These are phyloP conservation scores for Drosophila auraria DNA, from an alignment of 1,140 invertebrate species.

Conservation along the genomic window DNA sequence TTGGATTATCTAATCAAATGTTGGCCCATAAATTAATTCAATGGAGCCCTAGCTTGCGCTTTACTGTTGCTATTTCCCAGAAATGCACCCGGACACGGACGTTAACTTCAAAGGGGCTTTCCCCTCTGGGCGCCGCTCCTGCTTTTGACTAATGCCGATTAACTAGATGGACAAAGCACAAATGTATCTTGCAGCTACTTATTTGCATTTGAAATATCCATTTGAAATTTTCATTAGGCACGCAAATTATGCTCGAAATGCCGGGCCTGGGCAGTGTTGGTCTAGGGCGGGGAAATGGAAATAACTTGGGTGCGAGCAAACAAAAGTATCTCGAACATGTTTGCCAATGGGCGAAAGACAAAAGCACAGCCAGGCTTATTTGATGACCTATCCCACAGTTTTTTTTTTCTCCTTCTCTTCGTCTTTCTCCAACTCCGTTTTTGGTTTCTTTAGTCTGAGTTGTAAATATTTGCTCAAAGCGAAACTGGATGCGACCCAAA, in stretches of 20 bases:
- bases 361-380: constrained; percentile 41
- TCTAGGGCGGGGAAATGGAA: constrained; percentile 10
- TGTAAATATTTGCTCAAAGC: constrained; percentile 58
- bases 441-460: constrained; percentile 26
- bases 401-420: background rate
- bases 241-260: constrained; percentile 68
- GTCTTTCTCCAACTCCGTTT: background rate
- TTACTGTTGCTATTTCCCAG: background rate
- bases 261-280: background rate
- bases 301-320: constrained; percentile 22
- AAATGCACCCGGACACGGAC: constrained; percentile 14
- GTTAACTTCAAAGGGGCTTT: constrained; percentile 23
- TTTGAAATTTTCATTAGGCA: constrained; percentile 63
- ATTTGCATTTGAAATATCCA: constrained; percentile 59
- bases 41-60: background rate
- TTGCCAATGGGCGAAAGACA: constrained; percentile 33
- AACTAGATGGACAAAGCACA: constrained; percentile 27
- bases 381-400: constrained; percentile 51
- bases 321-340: constrained; percentile 48
- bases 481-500: constrained; percentile 34
- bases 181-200: constrained; percentile 41
- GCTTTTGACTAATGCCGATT: constrained; percentile 14
- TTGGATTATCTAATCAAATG: constrained; percentile 48
- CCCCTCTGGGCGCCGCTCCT: background rate
- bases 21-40: constrained; percentile 32